Evolutionary conservation across 2,888 invertebrate species (phyloP), one percentile per base, ranked within the genome.

Genomic region (Standfussiana lucernea): DNA sequence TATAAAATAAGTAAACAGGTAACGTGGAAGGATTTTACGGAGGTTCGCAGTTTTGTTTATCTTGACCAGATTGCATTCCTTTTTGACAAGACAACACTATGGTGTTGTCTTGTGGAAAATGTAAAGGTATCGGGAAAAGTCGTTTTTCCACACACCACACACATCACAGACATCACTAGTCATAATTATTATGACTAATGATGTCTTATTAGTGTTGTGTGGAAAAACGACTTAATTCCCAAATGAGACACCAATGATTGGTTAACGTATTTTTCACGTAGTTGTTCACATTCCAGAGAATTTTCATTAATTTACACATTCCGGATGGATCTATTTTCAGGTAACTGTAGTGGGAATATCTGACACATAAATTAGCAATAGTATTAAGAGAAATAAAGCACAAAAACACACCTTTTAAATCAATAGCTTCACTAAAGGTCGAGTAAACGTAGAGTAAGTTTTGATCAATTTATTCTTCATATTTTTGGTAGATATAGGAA

Each of bases 281-380:
- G 42, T 59, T n/a, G 11, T 50, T 70, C 21, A 62, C 59, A 37
- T 56, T 67, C 13, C 10, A 45, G 28, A 11, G 28, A 35, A 15
- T 40, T 37, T 53, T 72, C 15, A 28, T 4, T 18, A 15, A 66
- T 40, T 28, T 21, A 42, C 37, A 61, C 24, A 35, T 59, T 66
- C 37, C 45, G 11, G 21, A 47, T 50, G n/a, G 1, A 67, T 47
- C 2, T 37, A n/a, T 72, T 2, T 45, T 40, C 18, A 13, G 40
- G n/a, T 40, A 8, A 37, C 50, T 71, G 67, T 72, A 45, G 50
- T 59, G 83, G 85, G 83, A 81, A 83, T 83, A 85, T 73, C 70
- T 80, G 80, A 70, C 62, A 59, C 40, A n/a, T 40, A 7, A 42
- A 59, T 61, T 50, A 74, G 35, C 8, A 32, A 65, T 50, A 65